These are phyloP conservation scores for Bagarius yarrelli DNA, from an alignment of 2,113 vertebrate species.

Conservation along the genomic window DNA sequence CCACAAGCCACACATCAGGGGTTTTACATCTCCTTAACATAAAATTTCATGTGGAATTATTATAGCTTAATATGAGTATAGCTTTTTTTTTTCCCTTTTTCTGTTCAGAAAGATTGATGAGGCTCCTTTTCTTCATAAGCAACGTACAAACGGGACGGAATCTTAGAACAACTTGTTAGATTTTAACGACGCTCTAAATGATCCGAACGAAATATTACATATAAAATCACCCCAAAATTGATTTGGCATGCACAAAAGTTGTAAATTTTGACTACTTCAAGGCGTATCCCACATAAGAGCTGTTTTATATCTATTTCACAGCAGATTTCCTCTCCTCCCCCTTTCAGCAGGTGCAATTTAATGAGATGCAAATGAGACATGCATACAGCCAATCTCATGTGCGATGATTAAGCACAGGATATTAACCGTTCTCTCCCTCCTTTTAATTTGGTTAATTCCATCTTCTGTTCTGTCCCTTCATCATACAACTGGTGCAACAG, in stretches of 20 bases:
- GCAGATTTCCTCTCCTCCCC: conserved; percentile 40
- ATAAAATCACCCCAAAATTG: neutral
- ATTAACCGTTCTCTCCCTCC: conserved; percentile 74
- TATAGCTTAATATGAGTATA: neutral
- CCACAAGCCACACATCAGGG: conserved; percentile 45
- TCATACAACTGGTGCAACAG: conserved; percentile 37
- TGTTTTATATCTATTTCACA: conserved; percentile 35
- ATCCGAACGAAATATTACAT: neutral
- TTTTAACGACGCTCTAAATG: too few species aligned
- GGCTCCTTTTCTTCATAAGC: neutral
- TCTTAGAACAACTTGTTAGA: neutral
- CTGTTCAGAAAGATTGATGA: neutral
- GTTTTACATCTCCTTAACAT: conserved; percentile 66
- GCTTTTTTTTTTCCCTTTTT: neutral
- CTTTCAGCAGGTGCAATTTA: conserved; percentile 68
- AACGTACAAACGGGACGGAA: neutral
- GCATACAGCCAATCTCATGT: conserved; percentile 87
- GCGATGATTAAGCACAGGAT: conserved; percentile 88
- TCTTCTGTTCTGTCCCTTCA: conserved; percentile 43
- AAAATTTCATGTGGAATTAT: conserved; percentile 25
- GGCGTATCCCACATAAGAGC: conserved; percentile 9
- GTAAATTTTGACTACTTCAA: conserved; percentile 7
- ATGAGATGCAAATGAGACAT: conserved; percentile 93
- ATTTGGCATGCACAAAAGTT: neutral
- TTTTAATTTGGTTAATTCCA: conserved; percentile 45